phyloP scores from a whole-genome alignment of 1,140 invertebrate genomes.

The Helicoverpa armigera region DNA sequence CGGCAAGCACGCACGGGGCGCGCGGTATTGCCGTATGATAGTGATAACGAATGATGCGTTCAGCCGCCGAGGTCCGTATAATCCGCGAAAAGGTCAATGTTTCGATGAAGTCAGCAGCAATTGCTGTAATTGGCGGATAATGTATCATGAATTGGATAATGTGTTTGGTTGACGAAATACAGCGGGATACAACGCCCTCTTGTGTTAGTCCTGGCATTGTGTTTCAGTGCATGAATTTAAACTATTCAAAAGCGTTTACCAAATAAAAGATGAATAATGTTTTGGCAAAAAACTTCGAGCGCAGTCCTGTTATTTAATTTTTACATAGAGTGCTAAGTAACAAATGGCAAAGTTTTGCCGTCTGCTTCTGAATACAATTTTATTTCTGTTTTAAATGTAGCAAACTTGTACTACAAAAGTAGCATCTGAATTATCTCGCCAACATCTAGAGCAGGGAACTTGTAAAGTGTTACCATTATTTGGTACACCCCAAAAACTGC shows the following conservation, averaged over 20 bases:
- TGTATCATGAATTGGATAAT: constrained; percentile 56
- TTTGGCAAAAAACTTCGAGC: not conserved
- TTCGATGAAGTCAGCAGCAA: constrained; percentile 77
- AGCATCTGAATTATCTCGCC: constrained; percentile 4
- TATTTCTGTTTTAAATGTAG: not conserved
- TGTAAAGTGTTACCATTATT: not conserved
- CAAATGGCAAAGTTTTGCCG: not conserved
- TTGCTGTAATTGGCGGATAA: constrained; percentile 70
- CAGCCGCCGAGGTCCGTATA: constrained; percentile 52
- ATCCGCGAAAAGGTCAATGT: constrained; percentile 82
- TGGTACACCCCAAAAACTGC: constrained; percentile 10
- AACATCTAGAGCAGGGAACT: constrained; percentile 26
- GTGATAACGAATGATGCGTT: constrained; percentile 67
- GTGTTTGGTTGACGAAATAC: constrained; percentile 36
- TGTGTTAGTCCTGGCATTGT: not conserved
- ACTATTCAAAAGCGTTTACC: constrained; percentile 1
- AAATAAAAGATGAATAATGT: not conserved
- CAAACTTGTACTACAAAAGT: constrained; percentile 7
- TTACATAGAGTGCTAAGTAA: not conserved
- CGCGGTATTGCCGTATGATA: constrained; percentile 62
- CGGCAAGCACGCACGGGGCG: constrained; percentile 22
- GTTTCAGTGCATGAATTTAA: constrained; percentile 13
- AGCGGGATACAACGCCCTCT: constrained; percentile 4
- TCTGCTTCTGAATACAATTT: not conserved
- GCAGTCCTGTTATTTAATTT: not conserved